Base-by-base conservation (phyloP, 2,888 invertebrate species). In the Ligdia adustata region DNA sequence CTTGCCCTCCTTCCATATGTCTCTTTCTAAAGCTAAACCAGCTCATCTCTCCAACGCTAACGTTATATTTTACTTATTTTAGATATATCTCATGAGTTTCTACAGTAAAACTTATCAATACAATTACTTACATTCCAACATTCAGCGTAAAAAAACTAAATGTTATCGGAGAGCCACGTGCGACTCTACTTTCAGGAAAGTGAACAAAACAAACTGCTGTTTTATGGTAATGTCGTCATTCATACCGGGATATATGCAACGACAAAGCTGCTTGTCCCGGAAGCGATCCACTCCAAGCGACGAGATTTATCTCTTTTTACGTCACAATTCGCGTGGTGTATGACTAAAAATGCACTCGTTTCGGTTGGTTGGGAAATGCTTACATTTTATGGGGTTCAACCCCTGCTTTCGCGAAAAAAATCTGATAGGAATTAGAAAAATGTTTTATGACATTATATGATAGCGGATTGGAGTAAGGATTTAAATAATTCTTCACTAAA, bases 211-310 rank as follows among this genome's bases (percentile, higher is more conserved):
- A 76, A 87, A 90, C 75, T 72, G 79, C 82, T 64, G 69, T 84
- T 88, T 87, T 89, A 90, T 90, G 90, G 72, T 80, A 89, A 90
- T 90, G 49, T 43, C 58, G 63, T 70, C 73, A 79, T 81, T 80
- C 75, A 68, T 72, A 72, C 71, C 75, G 73, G 74, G 79, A 83
- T 82, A 79, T 82, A 80, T 81, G 72, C 72, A 64, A 77, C 85
- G 88, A 89, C 90, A 89, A 88, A 90, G 76, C 82, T 74, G 79
- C 88, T 89, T 90, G 90, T 90, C 63, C 84, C 79, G 90, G 90
- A 90, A 80, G 71, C 72, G 78, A 72, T 72, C 69, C 82, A 75
- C 81, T 82, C 72, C 61, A 71, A 66, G 62, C 58, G 63, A 51
- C 54, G 57, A 72, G 69, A 80, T 78, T 78, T 79, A 22, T 81